Base-by-base conservation (phyloP, 2,888 invertebrate species). In the Phyllotreta cruciferae region DNA sequence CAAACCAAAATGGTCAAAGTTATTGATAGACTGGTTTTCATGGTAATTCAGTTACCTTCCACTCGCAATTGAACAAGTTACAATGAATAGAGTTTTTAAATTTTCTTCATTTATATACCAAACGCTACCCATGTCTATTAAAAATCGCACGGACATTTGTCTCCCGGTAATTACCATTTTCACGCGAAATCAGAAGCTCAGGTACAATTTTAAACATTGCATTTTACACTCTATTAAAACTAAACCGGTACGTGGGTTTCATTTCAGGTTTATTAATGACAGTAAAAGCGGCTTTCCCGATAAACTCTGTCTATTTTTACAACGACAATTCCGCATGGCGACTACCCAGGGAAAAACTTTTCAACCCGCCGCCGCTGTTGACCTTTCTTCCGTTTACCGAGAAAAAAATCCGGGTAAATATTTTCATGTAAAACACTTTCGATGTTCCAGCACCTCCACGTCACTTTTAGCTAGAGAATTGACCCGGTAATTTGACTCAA, bases 251-350 rank as follows among this genome's bases (percentile, higher is more conserved):
- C 41, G 10, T n/a, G 10, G n/a, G 11, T 52, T 38, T 52, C 38
- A 11, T 68, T 65, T 39, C 60, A 69, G 69, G 66, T 8, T 54
- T 56, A 36, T 58, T 66, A 49, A 36, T 69, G 39, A 60, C 44
- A 35, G 41, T 35, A 56, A 38, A 54, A 9, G 38, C 13, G 5
- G 45, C 41, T 1, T 10, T 41, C 5, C 52, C 60, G 3, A 13
- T 54, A 0, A 24, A 36, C 38, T 50, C 14, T 24, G 38, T 50
- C 37, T 62, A 55, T 50, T 70, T 64, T 53, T 66, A 52, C 44
- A 66, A 71, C 38, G 72, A 72, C 53, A 64, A 66, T 44, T 13
- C 49, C 0, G 52, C 56, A 41, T 72, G 71, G 72, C 58, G 56
- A 38, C 54, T 72, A 57, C 70, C 70, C n/a, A 62, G 64, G 50